Percentiles rank a stretch among this genome's conserved stretches.
Conservation (phyloP, 2,113 vertebrate species). For the Corythoichthys intestinalis region DNA sequence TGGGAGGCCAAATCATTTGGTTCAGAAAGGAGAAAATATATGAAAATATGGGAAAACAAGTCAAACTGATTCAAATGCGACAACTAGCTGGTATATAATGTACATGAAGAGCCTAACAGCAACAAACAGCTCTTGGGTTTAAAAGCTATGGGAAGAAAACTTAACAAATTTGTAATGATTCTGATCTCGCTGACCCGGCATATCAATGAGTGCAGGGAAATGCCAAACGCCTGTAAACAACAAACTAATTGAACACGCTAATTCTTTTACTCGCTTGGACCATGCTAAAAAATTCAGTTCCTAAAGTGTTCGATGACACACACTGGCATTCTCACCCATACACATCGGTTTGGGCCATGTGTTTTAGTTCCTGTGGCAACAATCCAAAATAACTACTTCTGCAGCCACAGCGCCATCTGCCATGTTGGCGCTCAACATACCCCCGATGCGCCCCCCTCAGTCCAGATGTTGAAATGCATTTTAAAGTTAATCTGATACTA, state of each 20-base stretch:
- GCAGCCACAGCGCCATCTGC: slow-evolving; percentile 58
- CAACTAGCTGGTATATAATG: neutral
- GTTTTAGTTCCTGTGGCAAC: slow-evolving; percentile 6
- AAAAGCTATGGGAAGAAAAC: neutral
- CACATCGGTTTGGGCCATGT: slow-evolving; percentile 20
- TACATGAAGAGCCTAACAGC: neutral
- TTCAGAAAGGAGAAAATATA: neutral
- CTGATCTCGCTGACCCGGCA: neutral
- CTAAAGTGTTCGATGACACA: slow-evolving; percentile 4
- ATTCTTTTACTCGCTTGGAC: neutral
- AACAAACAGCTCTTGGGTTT: neutral
- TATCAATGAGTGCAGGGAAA: neutral
- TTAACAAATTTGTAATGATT: neutral
- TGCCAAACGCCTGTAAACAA: slow-evolving; percentile 1
- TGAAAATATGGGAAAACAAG: slow-evolving; percentile 8
- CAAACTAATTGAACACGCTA: slow-evolving; percentile 1
- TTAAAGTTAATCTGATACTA: neutral
- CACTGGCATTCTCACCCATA: slow-evolving; percentile 4
- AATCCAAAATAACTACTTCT: slow-evolving; percentile 22
- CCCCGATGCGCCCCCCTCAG: slow-evolving; percentile 18
- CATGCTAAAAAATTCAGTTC: slow-evolving; percentile 4
- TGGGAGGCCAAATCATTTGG: slow-evolving; percentile 35
- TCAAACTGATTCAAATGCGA: slow-evolving; percentile 32
- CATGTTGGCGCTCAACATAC: slow-evolving; percentile 22
- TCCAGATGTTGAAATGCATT: slow-evolving; percentile 15